Evolutionary conservation across 1,140 invertebrate genomes (phyloP).

Genomic region (Zaprionus gabonicus): DNA sequence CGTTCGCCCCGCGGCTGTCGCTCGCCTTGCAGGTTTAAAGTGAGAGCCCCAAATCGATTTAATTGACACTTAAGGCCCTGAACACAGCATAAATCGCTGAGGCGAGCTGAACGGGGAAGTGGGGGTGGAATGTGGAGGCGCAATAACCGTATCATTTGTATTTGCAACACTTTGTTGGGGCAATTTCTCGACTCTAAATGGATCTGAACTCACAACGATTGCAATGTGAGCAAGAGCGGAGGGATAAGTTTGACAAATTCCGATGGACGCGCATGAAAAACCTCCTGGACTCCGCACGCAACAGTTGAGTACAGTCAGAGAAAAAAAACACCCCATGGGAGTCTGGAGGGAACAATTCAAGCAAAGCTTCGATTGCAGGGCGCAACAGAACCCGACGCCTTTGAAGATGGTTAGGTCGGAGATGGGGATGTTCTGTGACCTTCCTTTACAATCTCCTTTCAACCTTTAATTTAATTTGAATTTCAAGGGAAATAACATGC

Average conservation of each 20-base stretch:
- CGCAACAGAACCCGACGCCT: not conserved
- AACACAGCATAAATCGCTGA: constrained; percentile 59
- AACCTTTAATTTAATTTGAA: not conserved
- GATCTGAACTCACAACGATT: constrained; percentile 25
- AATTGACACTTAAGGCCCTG: constrained; percentile 64
- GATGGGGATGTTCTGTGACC: not conserved
- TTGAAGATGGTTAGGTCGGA: not conserved
- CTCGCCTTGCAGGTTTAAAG: constrained; percentile 22
- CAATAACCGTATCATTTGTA: constrained; percentile 78
- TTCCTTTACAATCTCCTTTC: not conserved
- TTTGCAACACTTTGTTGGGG: constrained; percentile 48
- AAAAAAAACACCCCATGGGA: not conserved
- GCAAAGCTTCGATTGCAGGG: not conserved
- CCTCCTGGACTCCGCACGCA: constrained; percentile 32
- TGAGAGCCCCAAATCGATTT: constrained; percentile 43
- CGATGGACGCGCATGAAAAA: constrained; percentile 9
- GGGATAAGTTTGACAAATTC: constrained; percentile 43
- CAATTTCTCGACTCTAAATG: not conserved
- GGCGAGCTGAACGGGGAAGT: not conserved
- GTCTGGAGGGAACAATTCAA: constrained; percentile 3
- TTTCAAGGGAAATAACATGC: not conserved
- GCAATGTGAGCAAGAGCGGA: constrained; percentile 59
- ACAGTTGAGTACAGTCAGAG: constrained; percentile 48
- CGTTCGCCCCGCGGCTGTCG: constrained; percentile 1
- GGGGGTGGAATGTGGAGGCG: constrained; percentile 3